A percentile compares a stretch with the other conserved stretches of the same genome.
Conservation (phyloP, 2,888 invertebrate species). For the Drosophila antonietae region DNA sequence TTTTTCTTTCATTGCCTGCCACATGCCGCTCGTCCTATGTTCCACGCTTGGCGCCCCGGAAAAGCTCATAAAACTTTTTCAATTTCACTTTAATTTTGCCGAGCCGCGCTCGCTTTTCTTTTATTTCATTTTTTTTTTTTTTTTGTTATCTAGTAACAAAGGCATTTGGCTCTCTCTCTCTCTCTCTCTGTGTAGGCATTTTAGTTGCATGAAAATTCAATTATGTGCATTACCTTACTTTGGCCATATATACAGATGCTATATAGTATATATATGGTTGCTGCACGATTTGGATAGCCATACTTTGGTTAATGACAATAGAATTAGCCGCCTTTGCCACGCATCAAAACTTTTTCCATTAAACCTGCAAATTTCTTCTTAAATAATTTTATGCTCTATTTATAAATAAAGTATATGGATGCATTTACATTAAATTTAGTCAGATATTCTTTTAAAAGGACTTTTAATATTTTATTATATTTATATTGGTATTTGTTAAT, state of each 20-base stretch:
- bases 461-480: too few species aligned
- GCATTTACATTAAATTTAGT: not conserved
- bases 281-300: constrained; percentile 43
- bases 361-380: constrained; percentile 53
- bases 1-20: constrained; percentile 71
- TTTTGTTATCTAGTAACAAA: constrained; percentile 72
- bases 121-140: constrained; percentile 19
- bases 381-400: constrained; percentile 19
- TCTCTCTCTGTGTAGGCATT: constrained; percentile 57
- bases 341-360: constrained; percentile 76
- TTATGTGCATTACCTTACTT: constrained; percentile 74
- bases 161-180: constrained; percentile 46
- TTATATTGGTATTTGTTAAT: too few species aligned
- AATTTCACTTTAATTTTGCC: constrained; percentile 80
- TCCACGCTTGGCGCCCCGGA: constrained; percentile 36
- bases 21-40: constrained; percentile 15
- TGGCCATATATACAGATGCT: constrained; percentile 10
- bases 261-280: constrained; percentile 21
- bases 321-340: constrained; percentile 68
- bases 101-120: constrained; percentile 25
- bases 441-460: too few species aligned
- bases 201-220: constrained; percentile 79
- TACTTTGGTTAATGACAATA: constrained; percentile 73
- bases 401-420: not conserved
- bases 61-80: constrained; percentile 83